Conservation (phyloP, 2,113 vertebrate genomes). For the Seriola aureovittata region DNA sequence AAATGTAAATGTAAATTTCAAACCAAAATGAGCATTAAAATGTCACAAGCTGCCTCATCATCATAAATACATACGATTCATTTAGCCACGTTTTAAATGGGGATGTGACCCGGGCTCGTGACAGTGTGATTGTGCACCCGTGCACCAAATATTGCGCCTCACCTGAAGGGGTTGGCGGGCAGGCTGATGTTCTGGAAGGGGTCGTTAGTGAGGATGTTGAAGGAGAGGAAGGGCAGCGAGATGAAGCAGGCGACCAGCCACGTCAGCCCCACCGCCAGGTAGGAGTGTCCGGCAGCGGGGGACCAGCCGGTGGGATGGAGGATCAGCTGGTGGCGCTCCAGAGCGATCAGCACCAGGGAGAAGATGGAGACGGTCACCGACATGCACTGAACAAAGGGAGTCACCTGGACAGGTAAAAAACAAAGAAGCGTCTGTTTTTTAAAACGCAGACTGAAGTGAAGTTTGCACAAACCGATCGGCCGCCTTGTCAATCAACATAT, state of each 20-base stretch:
- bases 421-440: no score
- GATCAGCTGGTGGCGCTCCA: slow-evolving; percentile 87
- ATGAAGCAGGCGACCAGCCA: slow-evolving; percentile 83
- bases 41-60: no score
- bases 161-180: slow-evolving; percentile 80
- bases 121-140: not conserved
- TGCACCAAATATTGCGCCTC: not conserved
- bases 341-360: slow-evolving; percentile 84
- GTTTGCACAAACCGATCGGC: no score
- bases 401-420: slow-evolving; percentile 68
- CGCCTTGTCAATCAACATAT: no score
- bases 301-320: slow-evolving; percentile 86
- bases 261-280: slow-evolving; percentile 81
- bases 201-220: slow-evolving; percentile 81
- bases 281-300: slow-evolving; percentile 81
- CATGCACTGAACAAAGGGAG: slow-evolving; percentile 84
- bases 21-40: no score
- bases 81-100: no score
- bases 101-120: not conserved
- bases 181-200: slow-evolving; percentile 84
- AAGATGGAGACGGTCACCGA: slow-evolving; percentile 85
- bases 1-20: no score
- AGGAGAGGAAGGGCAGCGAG: slow-evolving; percentile 85
- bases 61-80: no score
- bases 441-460: no score